A percentile compares a stretch with the other conserved stretches of the same genome.
Conservation (phyloP, 2,113 vertebrate genomes). For the Danionella cerebrum region DNA sequence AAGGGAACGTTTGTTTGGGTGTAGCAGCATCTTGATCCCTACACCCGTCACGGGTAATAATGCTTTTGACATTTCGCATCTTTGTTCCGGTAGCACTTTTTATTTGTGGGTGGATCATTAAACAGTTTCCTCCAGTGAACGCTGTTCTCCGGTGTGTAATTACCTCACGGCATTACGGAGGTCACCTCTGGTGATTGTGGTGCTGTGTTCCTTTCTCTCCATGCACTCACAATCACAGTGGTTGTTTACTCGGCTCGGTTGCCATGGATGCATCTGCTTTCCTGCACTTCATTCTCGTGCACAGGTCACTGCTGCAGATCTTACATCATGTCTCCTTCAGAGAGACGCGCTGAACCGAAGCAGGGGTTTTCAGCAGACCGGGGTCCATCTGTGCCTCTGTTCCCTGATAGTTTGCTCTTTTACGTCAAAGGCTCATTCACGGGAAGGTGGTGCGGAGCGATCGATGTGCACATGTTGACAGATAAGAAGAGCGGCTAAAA, state of each 20-base stretch:
- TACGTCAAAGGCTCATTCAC: slow-evolving; percentile 32
- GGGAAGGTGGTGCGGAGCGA: slow-evolving; percentile 22
- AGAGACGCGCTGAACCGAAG: background rate
- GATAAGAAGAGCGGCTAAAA: slow-evolving; percentile 34
- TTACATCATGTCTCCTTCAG: too few relatives aligned
- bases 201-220: background rate
- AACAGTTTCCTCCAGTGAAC: background rate
- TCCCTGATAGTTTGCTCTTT: slow-evolving; percentile 10
- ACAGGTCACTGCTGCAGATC: slow-evolving; percentile 3
- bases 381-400: background rate
- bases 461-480: slow-evolving; percentile 20
- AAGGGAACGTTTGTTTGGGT: too few relatives aligned
- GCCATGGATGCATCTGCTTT: slow-evolving; percentile 24
- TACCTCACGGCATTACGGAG: background rate
- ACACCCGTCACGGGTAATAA: too few relatives aligned
- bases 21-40: too few relatives aligned
- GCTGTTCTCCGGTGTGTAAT: background rate
- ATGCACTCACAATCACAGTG: slow-evolving; percentile 10
- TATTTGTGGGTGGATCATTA: background rate
- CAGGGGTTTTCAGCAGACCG: background rate
- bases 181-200: background rate
- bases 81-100: background rate
- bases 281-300: slow-evolving; percentile 6
- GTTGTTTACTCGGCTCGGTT: slow-evolving; percentile 25
- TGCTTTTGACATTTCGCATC: slow-evolving; percentile 1